These are phyloP conservation scores for Fistularia commersonii DNA, from an alignment of 2,797 vertebrate genomes.

Conservation along the genomic window DNA sequence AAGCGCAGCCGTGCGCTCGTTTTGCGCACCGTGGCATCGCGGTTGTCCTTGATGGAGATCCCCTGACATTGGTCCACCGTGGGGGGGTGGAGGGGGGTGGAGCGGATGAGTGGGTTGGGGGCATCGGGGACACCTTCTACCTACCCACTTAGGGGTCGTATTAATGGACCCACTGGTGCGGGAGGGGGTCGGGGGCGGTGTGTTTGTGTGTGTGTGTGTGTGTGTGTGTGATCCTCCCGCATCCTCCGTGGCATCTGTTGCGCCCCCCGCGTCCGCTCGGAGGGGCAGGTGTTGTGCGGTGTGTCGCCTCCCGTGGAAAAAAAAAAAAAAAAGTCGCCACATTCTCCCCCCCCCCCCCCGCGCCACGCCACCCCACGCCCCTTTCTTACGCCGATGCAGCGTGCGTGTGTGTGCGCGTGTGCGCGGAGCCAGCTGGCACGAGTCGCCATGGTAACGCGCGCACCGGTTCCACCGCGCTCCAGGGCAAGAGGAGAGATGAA, in stretches of 20 bases:
- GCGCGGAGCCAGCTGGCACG: slow-evolving; percentile 70
- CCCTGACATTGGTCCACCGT: background rate
- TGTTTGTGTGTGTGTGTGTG: no score
- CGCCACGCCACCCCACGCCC: no score
- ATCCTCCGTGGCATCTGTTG: slow-evolving; percentile 52
- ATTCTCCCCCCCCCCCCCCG: background rate
- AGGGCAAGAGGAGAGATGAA: slow-evolving; percentile 66
- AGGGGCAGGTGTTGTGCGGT: slow-evolving; percentile 41
- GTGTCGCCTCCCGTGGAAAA: no score
- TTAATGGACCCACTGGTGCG: slow-evolving; percentile 16
- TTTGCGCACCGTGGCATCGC: slow-evolving; percentile 22
- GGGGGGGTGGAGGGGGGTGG: no score
- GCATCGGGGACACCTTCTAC: no score
- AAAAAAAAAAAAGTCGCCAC: slow-evolving; percentile 40
- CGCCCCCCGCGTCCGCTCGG: slow-evolving; percentile 38
- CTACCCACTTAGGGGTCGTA: slow-evolving; percentile 12
- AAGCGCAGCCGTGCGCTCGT: slow-evolving; percentile 32
- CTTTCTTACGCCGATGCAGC: no score
- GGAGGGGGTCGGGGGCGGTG: no score
- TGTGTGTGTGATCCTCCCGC: slow-evolving; percentile 22
- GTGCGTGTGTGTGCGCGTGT: background rate
- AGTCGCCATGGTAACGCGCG: slow-evolving; percentile 74
- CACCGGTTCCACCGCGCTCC: slow-evolving; percentile 58
- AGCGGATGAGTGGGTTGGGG: no score
- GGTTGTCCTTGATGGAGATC: slow-evolving; percentile 33